Evolutionary conservation across 2,113 vertebrate species (phyloP), one percentile per base, ranked within the genome.

Genomic region (Cavia porcellus): DNA sequence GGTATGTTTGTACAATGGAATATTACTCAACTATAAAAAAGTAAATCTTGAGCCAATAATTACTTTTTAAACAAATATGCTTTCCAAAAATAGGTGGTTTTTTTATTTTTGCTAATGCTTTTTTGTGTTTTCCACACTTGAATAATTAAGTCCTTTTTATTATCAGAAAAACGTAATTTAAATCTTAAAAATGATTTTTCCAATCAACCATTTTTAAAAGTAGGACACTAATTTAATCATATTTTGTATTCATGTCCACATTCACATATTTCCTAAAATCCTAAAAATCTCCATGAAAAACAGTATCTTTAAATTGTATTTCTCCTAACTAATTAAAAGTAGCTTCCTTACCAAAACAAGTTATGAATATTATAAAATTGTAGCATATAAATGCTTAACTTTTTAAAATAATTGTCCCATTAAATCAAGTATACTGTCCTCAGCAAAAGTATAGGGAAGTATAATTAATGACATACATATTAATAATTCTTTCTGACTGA

Each of bases 201-300:
- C 47, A 79, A 79, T 88, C 55, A 83, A 9, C 20, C 47, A 74
- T 86, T 84, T 93, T 77, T 93, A 24, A 61, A 89, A 72, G 25
- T 30, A 47, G 10, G 17, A 61, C 45, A 61, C 55, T 66, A 92
- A 93, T 79, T 79, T 95, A 93, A 32, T 55, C 32, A 30, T 42
- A 55, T 3, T 86, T 83, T 80, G 59, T 66, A 28, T 75, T 17
- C 35, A 90, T 85, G 7, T 35, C 75, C 55, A 66, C 64, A 66
- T 30, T 52, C 4, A 38, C 10, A 57, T 86, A 15, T 86, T 68
- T 28, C n/a, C 7, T 66, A 66, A 93, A 77, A 75, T 59, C 20
- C 22, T 74, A 30, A 93, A 85, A 92, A 47, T 38, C 0, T 15
- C 0, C 35, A 32, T 74, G 12, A 96, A 89, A 88, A 84, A 61